A percentile compares a stretch with the other conserved stretches of the same genome.
phyloP scores from a whole-genome alignment of 1,140 invertebrate genomes.

The Drosophila fuyamai region DNA sequence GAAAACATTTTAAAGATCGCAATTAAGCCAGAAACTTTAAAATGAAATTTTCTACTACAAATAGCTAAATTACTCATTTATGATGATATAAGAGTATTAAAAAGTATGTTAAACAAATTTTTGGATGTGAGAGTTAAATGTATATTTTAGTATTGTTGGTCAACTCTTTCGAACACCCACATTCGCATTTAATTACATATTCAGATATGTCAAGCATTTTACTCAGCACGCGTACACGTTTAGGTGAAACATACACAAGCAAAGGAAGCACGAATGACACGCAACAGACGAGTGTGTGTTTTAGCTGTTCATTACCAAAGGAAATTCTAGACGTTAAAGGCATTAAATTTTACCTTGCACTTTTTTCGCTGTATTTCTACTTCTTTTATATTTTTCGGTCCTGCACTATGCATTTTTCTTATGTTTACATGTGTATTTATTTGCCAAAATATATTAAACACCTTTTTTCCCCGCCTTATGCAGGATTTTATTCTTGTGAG shows the following conservation, averaged over 20 bases:
- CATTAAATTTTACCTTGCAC: conserved; percentile 15
- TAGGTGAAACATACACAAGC: conserved; percentile 1
- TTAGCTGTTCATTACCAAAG: conserved; percentile 50
- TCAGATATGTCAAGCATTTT: conserved; percentile 44
- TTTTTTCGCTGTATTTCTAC: conserved; percentile 18
- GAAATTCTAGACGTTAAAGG: conserved; percentile 40
- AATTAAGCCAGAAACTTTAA: not conserved
- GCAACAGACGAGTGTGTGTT: conserved; percentile 13
- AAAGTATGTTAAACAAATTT: too few relatives aligned
- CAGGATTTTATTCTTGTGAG: conserved; percentile 11
- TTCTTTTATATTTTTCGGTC: not conserved
- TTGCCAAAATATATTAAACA: conserved; percentile 22
- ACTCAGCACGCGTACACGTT: conserved; percentile 27
- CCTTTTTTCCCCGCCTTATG: conserved; percentile 1
- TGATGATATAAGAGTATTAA: too few relatives aligned
- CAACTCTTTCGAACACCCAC: conserved; percentile 3
- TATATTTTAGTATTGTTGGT: not conserved
- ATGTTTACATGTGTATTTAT: conserved; percentile 42
- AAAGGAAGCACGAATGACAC: not conserved
- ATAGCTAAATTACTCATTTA: not conserved
- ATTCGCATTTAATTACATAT: conserved; percentile 62
- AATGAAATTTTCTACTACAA: not conserved
- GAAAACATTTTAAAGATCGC: not conserved
- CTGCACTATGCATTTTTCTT: conserved; percentile 25
- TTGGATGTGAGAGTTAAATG: too few relatives aligned